Base-by-base conservation (phyloP, 2,797 vertebrate genomes). In the Megalops cyprinoides region DNA sequence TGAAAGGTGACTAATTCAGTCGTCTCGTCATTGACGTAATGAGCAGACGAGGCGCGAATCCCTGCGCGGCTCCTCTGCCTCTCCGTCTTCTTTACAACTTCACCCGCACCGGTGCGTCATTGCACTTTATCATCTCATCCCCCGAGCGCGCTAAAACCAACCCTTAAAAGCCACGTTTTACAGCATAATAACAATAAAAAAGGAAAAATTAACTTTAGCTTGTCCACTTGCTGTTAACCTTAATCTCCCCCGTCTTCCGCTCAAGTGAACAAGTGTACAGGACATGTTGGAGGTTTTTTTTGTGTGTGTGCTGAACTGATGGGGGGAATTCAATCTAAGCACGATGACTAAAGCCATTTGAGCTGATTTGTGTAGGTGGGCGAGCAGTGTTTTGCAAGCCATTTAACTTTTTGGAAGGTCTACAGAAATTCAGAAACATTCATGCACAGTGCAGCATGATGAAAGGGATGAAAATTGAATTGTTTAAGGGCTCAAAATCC, bases 101-200 rank as follows among this genome's bases (percentile, higher is more conserved):
- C 60, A 4, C 34, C 76, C 20, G 15, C 44, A n/a, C 79, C 60
- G 53, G 44, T 74, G 55, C 71, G 14, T 76, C 34, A 37, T 69
- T 77, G 42, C n/a, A 67, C 69, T 81, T 76, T 51, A 81, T 67
- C 34, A 76, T 76, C 62, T 76, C 49, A 56, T 56, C 56, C 48
- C 44, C 55, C 56, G 51, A 53, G 55, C 48, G 71, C 23, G 44
- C 73, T 51, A 34, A 67, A 74, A 74, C 53, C 51, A 18, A 56
- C 51, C 44, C 69, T 71, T 51, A 79, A 55, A 74, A 80, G 73
- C 51, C 58, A 37, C 44, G 31, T 51, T 77, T 76, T 76, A 76
- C 25, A 74, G 74, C 34, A 53, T 76, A 25, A 55, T 76, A 81
- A 62, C 74, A 53, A 67, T 81, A 67, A 81, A 44, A 44, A 28